phyloP scores from a whole-genome alignment of 2,888 invertebrate genomes.

The Ypsolopha scabrella region DNA sequence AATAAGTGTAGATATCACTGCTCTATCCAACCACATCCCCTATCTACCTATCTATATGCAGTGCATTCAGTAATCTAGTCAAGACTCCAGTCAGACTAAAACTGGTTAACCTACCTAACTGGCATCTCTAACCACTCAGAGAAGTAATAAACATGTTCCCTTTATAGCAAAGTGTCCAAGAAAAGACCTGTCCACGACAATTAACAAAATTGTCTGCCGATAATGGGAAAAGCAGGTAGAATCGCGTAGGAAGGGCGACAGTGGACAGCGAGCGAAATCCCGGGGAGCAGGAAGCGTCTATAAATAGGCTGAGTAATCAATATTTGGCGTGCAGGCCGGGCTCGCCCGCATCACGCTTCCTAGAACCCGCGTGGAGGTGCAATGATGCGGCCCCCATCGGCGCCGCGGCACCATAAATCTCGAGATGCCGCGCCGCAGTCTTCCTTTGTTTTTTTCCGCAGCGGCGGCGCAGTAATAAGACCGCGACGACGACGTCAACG shows the following conservation, averaged over 20 bases:
- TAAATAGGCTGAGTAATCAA: conserved; percentile 59
- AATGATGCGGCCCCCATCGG: conserved; percentile 37
- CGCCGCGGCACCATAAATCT: conserved; percentile 63
- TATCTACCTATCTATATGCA: too few species aligned
- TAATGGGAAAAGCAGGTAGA: background rate
- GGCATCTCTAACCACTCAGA: too few species aligned
- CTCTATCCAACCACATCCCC: too few species aligned
- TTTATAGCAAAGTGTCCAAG: too few species aligned
- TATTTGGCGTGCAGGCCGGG: conserved; percentile 41
- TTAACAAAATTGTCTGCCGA: background rate
- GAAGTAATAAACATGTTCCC: too few species aligned
- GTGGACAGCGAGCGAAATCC: conserved; percentile 14
- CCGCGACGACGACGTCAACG: conserved; percentile 57
- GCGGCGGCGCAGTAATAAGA: conserved; percentile 44
- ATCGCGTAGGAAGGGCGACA: conserved; percentile 20
- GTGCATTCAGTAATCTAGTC: too few species aligned
- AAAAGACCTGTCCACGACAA: background rate
- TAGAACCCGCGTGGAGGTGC: conserved; percentile 23
- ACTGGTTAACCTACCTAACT: too few species aligned
- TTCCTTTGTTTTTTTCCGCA: conserved; percentile 52
- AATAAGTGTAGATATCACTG: too few species aligned
- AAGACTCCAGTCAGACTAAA: too few species aligned
- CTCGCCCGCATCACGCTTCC: conserved; percentile 51
- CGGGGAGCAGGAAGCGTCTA: conserved; percentile 25
- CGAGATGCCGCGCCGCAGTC: conserved; percentile 29